phyloP scores from a whole-genome alignment of 2,888 invertebrate species.

The Polylopha cassiicola region DNA sequence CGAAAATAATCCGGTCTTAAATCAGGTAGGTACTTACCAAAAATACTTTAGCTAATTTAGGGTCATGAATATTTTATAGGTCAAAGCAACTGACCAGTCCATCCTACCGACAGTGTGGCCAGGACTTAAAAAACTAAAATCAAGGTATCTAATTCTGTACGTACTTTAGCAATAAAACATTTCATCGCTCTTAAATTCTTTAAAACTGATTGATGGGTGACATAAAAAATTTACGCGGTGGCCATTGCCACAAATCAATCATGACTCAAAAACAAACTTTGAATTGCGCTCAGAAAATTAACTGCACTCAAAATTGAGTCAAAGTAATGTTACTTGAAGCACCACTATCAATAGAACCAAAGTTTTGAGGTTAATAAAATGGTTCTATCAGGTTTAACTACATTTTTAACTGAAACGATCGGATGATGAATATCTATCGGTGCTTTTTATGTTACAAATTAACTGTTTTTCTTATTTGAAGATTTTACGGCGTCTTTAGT shows the following conservation, averaged over 20 bases:
- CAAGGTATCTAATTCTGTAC: slow-evolving; percentile 6
- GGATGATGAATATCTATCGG: slow-evolving; percentile 42
- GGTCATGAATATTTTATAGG: too few relatives aligned
- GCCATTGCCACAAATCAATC: slow-evolving; percentile 58
- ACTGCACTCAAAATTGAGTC: neutral
- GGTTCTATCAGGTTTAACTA: slow-evolving; percentile 35
- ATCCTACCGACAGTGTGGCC: too few relatives aligned
- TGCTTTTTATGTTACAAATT: slow-evolving; percentile 41
- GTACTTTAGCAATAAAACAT: slow-evolving; percentile 24
- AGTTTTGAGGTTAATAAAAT: neutral
- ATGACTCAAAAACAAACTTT: slow-evolving; percentile 23
- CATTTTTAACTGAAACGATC: slow-evolving; percentile 33
- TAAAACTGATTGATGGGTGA: slow-evolving; percentile 70
- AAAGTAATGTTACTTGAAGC: neutral
- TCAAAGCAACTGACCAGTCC: too few relatives aligned
- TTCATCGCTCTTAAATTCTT: slow-evolving; percentile 34
- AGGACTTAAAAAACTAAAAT: too few relatives aligned
- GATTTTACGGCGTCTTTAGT: slow-evolving; percentile 3
- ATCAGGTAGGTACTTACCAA: too few relatives aligned
- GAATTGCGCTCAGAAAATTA: neutral
- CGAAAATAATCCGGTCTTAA: too few relatives aligned
- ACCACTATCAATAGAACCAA: neutral
- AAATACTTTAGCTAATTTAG: too few relatives aligned
- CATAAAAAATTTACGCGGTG: slow-evolving; percentile 65
- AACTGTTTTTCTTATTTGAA: slow-evolving; percentile 25